Evolutionary conservation across 2,797 vertebrate species (phyloP), one percentile per base, ranked within the genome.

Genomic region (Cyprinodon diabolis): DNA sequence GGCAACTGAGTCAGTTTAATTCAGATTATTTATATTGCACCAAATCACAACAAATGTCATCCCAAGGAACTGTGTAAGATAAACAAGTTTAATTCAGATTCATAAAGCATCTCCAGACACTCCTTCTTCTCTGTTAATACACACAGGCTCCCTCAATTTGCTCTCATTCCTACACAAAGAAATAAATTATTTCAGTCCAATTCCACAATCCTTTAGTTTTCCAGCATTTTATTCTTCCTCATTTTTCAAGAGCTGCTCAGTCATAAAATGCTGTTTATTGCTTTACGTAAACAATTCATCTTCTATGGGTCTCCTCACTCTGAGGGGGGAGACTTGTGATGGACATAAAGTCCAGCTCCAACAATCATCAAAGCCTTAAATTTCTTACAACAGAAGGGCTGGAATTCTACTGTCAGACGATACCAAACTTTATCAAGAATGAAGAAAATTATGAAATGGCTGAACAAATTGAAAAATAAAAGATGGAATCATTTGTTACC

Each of bases 281-380:
- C 67, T 66, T 80, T 68, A 71, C 72, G 74, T 73, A 51, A 58
- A 57, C 57, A 66, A 69, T 85, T 76, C 54, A 71, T 85, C 80
- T 78, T 73, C 52, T 76, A 68, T 55, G 37, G 66, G 72, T 66
- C 76, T 68, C 57, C 75, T 72, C 73, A 56, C 66, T 37, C 68
- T 76, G 11, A 17, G 35, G 43, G 43, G 80, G 66, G 55, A 67
- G 66, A 67, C 40, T 43, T n/a, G 7, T 70, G 66, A 82, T 76
- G 66, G 66, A 82, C 76, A 8, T 30, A 52, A 43, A 60, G 58
- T 69, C 58, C 23, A 49, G 0, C 49, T 17, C 62, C 6, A 13
- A 23, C 63, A 71, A 7, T 6, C 47, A 8, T 49, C 8, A 8
- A 7, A 10, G 6, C 30, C 19, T 23, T n/a, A 21, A n/a, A 35